A percentile compares a stretch with the other conserved stretches of the same genome.
phyloP scores from a whole-genome alignment of 2,797 vertebrate genomes.

The Leuciscus waleckii region DNA sequence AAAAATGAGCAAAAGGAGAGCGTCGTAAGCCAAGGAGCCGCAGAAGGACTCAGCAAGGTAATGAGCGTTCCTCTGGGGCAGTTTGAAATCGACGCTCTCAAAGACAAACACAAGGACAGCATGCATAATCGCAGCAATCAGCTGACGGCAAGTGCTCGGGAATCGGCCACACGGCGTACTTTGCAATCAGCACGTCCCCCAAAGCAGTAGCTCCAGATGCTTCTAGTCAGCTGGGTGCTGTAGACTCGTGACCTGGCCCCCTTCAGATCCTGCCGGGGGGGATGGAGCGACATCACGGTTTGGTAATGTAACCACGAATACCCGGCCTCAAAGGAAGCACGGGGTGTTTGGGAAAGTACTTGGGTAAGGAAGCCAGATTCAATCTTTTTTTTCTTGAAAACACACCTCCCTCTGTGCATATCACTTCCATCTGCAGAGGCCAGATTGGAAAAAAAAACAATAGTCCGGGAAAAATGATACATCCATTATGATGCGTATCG shows the following conservation, averaged over 20 bases:
- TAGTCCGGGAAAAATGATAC: conserved; percentile 67
- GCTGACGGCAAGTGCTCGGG: conserved; percentile 31
- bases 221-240: conserved; percentile 25
- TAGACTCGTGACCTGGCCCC: conserved; percentile 32
- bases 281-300: conserved; percentile 29
- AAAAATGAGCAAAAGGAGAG: conserved; percentile 1
- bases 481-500: conserved; percentile 71
- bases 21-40: background rate
- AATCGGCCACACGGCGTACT: conserved; percentile 16
- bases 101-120: conserved; percentile 40
- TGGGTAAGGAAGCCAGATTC: conserved; percentile 60
- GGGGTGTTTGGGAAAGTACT: conserved; percentile 64
- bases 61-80: conserved; percentile 13
- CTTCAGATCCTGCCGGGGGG: conserved; percentile 40
- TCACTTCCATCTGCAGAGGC: conserved; percentile 75
- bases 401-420: conserved; percentile 69
- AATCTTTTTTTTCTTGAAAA: conserved; percentile 63
- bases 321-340: conserved; percentile 52
- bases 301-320: conserved; percentile 54
- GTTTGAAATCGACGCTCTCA: conserved; percentile 32
- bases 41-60: background rate
- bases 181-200: conserved; percentile 36
- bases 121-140: conserved; percentile 52
- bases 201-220: conserved; percentile 36
- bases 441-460: conserved; percentile 68